phyloP scores from a whole-genome alignment of 2,888 invertebrate genomes.

The Eupithecia exiguata region DNA sequence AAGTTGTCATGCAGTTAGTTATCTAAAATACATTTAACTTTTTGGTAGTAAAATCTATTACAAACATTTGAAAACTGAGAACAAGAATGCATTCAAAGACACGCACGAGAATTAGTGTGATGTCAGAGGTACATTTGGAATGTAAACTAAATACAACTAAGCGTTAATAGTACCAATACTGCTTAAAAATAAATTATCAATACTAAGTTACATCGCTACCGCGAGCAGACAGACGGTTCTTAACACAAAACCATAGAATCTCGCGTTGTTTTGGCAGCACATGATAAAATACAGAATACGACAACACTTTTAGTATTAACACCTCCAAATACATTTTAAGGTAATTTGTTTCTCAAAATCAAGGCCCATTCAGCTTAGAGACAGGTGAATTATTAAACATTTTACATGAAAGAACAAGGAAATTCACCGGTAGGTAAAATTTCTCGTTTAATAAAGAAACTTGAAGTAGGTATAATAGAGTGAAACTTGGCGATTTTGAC shows the following conservation, averaged over 20 bases:
- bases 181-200: constrained; percentile 73
- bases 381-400: neutral
- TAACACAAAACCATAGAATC: constrained; percentile 38
- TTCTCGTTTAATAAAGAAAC: neutral
- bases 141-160: constrained; percentile 75
- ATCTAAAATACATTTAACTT: constrained; percentile 59
- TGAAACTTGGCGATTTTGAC: constrained; percentile 26
- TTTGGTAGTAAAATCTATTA: constrained; percentile 66
- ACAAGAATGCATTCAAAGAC: constrained; percentile 36
- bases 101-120: constrained; percentile 53
- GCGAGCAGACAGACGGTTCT: constrained; percentile 18
- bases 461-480: constrained; percentile 12
- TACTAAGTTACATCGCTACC: constrained; percentile 51
- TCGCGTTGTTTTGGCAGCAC: constrained; percentile 57
- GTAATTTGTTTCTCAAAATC: neutral
- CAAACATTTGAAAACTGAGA: constrained; percentile 57
- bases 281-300: constrained; percentile 60
- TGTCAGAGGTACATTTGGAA: constrained; percentile 68
- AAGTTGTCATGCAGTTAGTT: constrained; percentile 77
- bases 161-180: constrained; percentile 75
- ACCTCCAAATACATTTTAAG: neutral
- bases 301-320: constrained; percentile 39
- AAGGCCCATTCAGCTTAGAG: neutral
- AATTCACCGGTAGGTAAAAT: neutral
- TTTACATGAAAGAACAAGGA: neutral